These are phyloP conservation scores for Nesoenas mayeri DNA, from an alignment of 2,113 vertebrate genomes.

Conservation along the genomic window DNA sequence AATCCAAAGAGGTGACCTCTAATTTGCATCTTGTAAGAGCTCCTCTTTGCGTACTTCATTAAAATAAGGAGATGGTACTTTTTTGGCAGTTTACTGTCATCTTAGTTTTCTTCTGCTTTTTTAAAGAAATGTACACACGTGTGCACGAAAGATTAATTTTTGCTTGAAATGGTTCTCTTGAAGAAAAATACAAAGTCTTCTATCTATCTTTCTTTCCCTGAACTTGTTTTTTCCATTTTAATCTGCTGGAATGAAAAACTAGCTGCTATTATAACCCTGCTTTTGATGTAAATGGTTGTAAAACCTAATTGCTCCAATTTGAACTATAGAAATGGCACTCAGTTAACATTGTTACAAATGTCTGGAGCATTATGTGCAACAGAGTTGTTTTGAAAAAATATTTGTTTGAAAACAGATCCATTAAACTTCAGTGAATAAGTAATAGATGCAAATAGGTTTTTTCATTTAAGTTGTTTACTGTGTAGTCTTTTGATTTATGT, in stretches of 20 bases:
- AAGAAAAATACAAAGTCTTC: neutral
- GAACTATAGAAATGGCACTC: neutral
- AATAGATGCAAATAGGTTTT: neutral
- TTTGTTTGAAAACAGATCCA: neutral
- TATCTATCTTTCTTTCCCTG: neutral
- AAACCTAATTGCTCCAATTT: constrained; percentile 14
- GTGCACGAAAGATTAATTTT: neutral
- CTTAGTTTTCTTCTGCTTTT: neutral
- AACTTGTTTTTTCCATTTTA: neutral
- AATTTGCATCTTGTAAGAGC: neutral
- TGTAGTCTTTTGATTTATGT: neutral
- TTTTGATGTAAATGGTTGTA: neutral
- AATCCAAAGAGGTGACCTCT: neutral
- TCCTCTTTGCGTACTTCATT: neutral
- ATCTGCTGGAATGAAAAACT: neutral
- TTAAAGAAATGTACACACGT: neutral
- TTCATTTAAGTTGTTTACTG: neutral
- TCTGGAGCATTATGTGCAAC: neutral
- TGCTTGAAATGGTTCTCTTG: neutral
- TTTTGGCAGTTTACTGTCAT: neutral
- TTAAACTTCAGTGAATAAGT: neutral
- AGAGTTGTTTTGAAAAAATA: neutral
- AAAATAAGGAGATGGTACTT: neutral
- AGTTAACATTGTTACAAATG: neutral
- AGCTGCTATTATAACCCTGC: neutral